Percentiles rank a stretch among this genome's conserved stretches.
These are phyloP conservation scores for Gephyroberyx darwinii DNA, from an alignment of 2,797 vertebrate species.

Conservation along the genomic window DNA sequence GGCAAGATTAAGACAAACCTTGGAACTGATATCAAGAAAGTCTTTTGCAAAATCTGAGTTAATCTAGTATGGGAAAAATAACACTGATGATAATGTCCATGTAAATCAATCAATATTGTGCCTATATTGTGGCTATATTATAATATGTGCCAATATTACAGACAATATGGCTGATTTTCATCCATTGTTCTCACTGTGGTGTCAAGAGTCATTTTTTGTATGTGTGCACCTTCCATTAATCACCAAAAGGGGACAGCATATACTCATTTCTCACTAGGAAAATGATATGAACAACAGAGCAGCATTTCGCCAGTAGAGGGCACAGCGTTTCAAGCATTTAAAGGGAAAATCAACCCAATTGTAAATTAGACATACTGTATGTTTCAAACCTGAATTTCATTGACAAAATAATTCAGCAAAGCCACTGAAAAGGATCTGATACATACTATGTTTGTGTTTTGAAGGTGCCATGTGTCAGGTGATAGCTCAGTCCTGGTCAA, in stretches of 20 bases:
- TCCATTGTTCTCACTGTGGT: neutral
- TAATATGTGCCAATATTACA: too few relatives aligned
- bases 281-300: neutral
- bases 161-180: neutral
- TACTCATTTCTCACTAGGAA: constrained; percentile 15
- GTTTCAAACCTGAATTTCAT: neutral
- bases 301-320: constrained; percentile 45
- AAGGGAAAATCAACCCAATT: too few relatives aligned
- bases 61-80: neutral
- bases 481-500: too few relatives aligned
- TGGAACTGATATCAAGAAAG: neutral
- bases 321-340: constrained; percentile 26
- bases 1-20: constrained; percentile 10
- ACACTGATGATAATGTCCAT: neutral
- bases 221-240: constrained; percentile 20
- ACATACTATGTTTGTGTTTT: too few relatives aligned
- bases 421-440: too few relatives aligned
- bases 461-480: too few relatives aligned
- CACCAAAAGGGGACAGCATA: constrained; percentile 63
- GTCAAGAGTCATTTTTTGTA: neutral
- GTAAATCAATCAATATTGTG: neutral
- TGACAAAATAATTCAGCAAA: too few relatives aligned
- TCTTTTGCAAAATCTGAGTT: neutral
- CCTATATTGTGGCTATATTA: too few relatives aligned
- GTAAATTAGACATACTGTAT: neutral